Percentiles rank a stretch among this genome's conserved stretches.
Evolutionary conservation across 2,888 invertebrate genomes (phyloP).

Genomic region (Mythimna albipuncta): DNA sequence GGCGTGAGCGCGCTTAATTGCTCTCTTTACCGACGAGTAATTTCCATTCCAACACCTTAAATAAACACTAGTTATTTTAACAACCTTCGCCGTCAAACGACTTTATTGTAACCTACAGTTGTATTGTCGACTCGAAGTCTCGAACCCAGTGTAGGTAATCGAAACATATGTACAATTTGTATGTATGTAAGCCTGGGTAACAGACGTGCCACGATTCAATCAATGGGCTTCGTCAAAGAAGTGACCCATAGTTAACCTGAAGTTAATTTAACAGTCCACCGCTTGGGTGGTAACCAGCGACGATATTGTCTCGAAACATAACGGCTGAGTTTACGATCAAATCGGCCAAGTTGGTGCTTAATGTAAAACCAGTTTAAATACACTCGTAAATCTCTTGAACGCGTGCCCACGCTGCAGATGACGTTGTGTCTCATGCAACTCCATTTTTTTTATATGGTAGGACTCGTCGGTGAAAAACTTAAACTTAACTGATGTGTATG

Average conservation of each 20-base stretch:
- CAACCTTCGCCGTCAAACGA: slow-evolving; percentile 63
- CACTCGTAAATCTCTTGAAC: slow-evolving; percentile 87
- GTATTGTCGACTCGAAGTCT: slow-evolving; percentile 30
- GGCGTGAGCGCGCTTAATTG: slow-evolving; percentile 84
- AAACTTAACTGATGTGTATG: background rate
- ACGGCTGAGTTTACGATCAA: slow-evolving; percentile 88
- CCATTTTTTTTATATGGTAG: slow-evolving; percentile 41
- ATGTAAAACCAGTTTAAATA: slow-evolving; percentile 89
- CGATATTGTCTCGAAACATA: slow-evolving; percentile 86
- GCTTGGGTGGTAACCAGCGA: slow-evolving; percentile 86
- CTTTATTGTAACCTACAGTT: slow-evolving; percentile 55
- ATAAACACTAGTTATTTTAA: slow-evolving; percentile 67
- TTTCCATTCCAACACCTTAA: slow-evolving; percentile 75
- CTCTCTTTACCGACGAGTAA: slow-evolving; percentile 80
- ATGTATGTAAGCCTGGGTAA: slow-evolving; percentile 22
- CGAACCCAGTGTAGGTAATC: slow-evolving; percentile 21
- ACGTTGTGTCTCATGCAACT: slow-evolving; percentile 76
- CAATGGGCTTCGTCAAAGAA: slow-evolving; percentile 65
- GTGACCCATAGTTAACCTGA: slow-evolving; percentile 83
- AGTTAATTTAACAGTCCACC: slow-evolving; percentile 82
- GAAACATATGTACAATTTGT: slow-evolving; percentile 21
- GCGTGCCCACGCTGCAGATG: slow-evolving; percentile 84
- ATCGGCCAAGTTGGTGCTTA: slow-evolving; percentile 86
- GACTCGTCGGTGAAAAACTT: slow-evolving; percentile 26
- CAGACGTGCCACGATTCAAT: slow-evolving; percentile 61